Evolutionary conservation across 2,888 invertebrate species (phyloP).

Genomic region (Stegophylla sp.): DNA sequence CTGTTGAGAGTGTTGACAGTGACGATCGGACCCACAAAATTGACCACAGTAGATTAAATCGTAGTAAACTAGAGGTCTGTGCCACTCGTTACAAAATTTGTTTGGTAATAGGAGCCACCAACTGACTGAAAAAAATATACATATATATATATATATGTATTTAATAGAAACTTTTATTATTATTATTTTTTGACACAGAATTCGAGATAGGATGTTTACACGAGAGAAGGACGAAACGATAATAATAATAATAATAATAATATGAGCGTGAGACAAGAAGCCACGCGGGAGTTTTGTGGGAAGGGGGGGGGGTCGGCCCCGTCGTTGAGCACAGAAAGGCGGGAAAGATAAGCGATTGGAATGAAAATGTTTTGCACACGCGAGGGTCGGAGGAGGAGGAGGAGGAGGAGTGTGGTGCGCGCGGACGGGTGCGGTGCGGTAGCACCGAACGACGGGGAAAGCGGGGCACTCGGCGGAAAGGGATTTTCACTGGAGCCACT

Average conservation of each 20-base stretch:
- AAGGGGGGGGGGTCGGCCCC: constrained; percentile 26
- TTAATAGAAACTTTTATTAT: not conserved
- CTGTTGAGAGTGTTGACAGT: too few species aligned
- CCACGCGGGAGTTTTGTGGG: too few species aligned
- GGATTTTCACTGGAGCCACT: constrained; percentile 60
- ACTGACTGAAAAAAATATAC: not conserved
- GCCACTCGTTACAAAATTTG: not conserved
- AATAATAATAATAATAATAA: constrained; percentile 26
- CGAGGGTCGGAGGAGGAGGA: not conserved
- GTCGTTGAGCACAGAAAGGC: constrained; percentile 42
- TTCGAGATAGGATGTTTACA: not conserved
- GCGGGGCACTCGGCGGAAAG: constrained; percentile 56
- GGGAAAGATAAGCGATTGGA: constrained; percentile 57
- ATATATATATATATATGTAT: not conserved
- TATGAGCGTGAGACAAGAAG: not conserved
- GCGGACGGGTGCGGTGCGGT: not conserved
- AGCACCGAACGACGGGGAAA: constrained; percentile 24
- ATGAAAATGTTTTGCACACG: constrained; percentile 48
- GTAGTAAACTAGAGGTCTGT: not conserved
- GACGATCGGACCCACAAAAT: not conserved
- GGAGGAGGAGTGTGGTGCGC: too few species aligned
- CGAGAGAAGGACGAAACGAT: constrained; percentile 13
- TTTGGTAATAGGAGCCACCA: not conserved
- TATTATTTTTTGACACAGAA: constrained; percentile 23
- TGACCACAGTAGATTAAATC: not conserved